Evolutionary conservation across 1,140 invertebrate species (phyloP), one percentile per base, ranked within the genome.

Genomic region (Papilio polytes): DNA sequence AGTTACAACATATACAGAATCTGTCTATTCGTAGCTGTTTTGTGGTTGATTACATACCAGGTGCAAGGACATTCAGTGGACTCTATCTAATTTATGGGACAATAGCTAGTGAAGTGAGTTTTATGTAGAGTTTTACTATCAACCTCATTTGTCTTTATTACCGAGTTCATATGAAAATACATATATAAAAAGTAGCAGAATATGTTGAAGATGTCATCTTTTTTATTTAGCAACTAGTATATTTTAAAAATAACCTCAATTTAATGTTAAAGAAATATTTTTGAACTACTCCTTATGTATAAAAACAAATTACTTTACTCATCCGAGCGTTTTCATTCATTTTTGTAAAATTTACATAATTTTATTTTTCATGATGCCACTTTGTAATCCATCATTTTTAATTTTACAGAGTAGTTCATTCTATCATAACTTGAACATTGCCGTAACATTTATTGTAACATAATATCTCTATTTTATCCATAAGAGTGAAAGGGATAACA

Each of bases 1-100:
- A 36, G 26, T 31, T 70, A 15, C 20, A 31, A 63, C 10, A 7
- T 31, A 12, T 31, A 31, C 26, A 15, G 26, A 70, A 70, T 77
- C 12, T 56, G 51, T 59, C 0, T 51, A 26, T 31, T 13, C 46
- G 46, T 26, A 18, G 6, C 53, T n/a, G 4, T 56, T 56, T 56
- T 56, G 53, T 56, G n/a, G 53, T 56, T 20, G 9, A 18, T n/a
- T 20, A 6, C 8, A 48, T 4, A 18, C 48, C 53, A 56, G 41
- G 77, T 78, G 77, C 77, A 59, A 66, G 36, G 77, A 78, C 13
- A 20, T 66, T 66, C 77, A 41, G 41, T 66, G 77, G n/a, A 78
- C 77, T 78, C 76, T 78, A n/a, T 20, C 36, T 46, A 53, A 53
- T 15, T 77, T 77, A 77, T 56, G n/a, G n/a, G n/a, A 59, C 76